These are phyloP conservation scores for Homarus americanus DNA, from an alignment of 1,140 invertebrate species.

Conservation along the genomic window DNA sequence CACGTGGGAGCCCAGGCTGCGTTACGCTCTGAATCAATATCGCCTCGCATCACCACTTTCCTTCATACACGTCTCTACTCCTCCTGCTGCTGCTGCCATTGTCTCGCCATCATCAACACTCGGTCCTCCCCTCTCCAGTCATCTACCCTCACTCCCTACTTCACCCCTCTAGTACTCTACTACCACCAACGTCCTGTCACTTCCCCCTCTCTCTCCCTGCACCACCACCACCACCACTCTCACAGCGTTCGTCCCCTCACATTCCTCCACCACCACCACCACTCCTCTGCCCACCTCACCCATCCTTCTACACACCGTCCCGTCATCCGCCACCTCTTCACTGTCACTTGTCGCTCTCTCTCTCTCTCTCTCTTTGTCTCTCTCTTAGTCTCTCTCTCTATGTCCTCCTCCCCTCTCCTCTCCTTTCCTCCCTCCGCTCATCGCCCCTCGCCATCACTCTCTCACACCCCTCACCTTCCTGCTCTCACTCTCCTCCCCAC, in stretches of 20 bases:
- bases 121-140: neutral
- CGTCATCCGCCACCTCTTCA: neutral
- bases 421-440: neutral
- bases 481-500: neutral
- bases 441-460: neutral
- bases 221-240: neutral
- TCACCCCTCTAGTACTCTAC: neutral
- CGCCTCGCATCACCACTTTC: conserved; percentile 9
- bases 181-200: neutral
- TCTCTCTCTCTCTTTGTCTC: neutral
- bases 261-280: neutral
- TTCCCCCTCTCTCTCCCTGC: neutral
- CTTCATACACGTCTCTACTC: neutral
- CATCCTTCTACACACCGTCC: neutral
- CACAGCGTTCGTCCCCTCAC: neutral
- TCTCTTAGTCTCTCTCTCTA: neutral
- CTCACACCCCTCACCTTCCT: neutral
- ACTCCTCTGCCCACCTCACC: neutral
- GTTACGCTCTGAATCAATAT: conserved; percentile 9
- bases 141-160: too few relatives aligned
- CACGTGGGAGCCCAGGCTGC: neutral
- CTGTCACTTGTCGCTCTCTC: neutral
- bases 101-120: neutral
- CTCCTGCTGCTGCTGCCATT: neutral
- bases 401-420: neutral